These are phyloP conservation scores for Hormaphis cornu DNA, from an alignment of 1,140 invertebrate genomes.

Conservation along the genomic window DNA sequence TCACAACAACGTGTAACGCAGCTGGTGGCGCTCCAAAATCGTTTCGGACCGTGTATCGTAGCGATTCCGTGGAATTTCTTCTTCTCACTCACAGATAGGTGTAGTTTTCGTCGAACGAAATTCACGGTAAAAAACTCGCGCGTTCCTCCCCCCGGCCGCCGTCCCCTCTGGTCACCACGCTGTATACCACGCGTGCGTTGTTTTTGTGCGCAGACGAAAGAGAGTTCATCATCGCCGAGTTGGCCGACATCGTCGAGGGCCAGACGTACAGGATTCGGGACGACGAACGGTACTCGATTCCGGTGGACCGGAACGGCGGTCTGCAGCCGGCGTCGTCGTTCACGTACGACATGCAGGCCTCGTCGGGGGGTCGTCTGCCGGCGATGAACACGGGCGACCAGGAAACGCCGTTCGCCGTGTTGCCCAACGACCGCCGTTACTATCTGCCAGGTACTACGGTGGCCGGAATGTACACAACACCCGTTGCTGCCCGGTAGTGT, in stretches of 20 bases:
- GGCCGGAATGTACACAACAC: too few species aligned
- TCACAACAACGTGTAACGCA: too few species aligned
- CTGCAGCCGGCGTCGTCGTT: not conserved
- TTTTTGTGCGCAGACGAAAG: slow-evolving; percentile 6
- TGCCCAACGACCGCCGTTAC: slow-evolving; percentile 44
- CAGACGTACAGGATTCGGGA: not conserved
- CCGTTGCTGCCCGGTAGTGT: not conserved
- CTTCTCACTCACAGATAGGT: too few species aligned
- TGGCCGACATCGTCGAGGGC: slow-evolving; percentile 1
- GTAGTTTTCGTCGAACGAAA: too few species aligned
- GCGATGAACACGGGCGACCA: slow-evolving; percentile 38
- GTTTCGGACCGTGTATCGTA: too few species aligned
- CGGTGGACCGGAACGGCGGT: not conserved
- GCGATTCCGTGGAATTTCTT: too few species aligned
- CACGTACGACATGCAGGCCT: slow-evolving; percentile 6
- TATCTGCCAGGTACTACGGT: slow-evolving; percentile 37
- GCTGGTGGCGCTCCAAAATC: too few species aligned
- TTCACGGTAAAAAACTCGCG: too few species aligned
- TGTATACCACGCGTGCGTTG: too few species aligned
- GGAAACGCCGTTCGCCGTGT: slow-evolving; percentile 42
- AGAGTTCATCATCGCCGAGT: slow-evolving; percentile 12
- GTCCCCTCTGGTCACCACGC: too few species aligned
- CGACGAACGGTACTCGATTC: not conserved
- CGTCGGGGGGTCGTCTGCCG: not conserved
- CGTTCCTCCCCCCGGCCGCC: too few species aligned